A percentile compares a stretch with the other conserved stretches of the same genome.
phyloP scores from a whole-genome alignment of 2,113 vertebrate genomes.

The Ia io region DNA sequence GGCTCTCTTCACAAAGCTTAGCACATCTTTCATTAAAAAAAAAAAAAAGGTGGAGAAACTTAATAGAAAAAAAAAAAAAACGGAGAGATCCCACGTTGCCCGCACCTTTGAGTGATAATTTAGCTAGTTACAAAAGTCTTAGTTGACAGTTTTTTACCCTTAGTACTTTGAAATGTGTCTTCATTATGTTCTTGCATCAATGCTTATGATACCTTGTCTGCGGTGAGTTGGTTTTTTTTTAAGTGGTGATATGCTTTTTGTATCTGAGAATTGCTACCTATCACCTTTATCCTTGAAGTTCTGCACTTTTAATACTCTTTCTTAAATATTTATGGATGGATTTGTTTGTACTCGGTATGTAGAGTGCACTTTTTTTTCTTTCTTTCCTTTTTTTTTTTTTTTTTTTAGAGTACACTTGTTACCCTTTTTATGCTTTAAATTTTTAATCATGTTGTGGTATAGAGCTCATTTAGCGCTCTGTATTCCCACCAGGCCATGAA shows the following conservation, averaged over 20 bases:
- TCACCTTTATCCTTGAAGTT: slow-evolving; percentile 45
- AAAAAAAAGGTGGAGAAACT: not conserved
- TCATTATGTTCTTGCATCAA: not conserved
- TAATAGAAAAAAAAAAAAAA: not conserved
- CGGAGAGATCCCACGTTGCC: not conserved
- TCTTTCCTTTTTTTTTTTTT: no score
- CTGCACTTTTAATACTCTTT: not conserved
- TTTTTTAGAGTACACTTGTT: not conserved
- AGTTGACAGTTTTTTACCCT: not conserved
- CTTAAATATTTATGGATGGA: not conserved
- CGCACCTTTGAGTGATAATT: slow-evolving; percentile 5
- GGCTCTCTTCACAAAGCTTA: not conserved
- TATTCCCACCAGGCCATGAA: not conserved
- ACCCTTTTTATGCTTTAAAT: not conserved
- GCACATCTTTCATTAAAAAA: not conserved
- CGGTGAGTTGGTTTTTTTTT: not conserved
- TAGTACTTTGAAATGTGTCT: not conserved
- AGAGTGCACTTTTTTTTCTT: not conserved
- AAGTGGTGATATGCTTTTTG: not conserved
- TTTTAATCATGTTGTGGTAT: not conserved
- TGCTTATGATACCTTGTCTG: not conserved
- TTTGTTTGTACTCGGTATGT: not conserved
- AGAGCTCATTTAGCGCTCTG: not conserved
- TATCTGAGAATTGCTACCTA: not conserved
- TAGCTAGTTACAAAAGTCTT: slow-evolving; percentile 57